Conservation (phyloP, 2,797 vertebrate species). For the Enteromius paludinosus region DNA sequence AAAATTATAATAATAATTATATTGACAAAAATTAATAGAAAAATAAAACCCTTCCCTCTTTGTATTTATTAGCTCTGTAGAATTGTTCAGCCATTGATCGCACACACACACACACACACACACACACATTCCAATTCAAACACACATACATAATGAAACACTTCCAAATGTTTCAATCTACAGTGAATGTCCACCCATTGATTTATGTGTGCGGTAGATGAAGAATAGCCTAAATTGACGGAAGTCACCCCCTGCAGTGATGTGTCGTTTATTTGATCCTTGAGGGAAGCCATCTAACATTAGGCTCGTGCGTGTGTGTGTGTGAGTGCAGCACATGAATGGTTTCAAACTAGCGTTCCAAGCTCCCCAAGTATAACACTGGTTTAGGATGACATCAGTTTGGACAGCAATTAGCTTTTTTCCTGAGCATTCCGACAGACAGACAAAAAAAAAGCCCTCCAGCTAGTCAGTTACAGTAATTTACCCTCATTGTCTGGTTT, state of each 20-base stretch:
- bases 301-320: not conserved
- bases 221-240: not conserved
- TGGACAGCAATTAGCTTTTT: slow-evolving; percentile 33
- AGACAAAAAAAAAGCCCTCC: slow-evolving; percentile 33
- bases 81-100: not conserved
- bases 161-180: not conserved
- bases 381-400: slow-evolving; percentile 13
- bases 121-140: not conserved
- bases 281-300: slow-evolving; percentile 13
- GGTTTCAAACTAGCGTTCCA: slow-evolving; percentile 11
- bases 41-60: not conserved
- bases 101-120: not conserved
- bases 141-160: not conserved
- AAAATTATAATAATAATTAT: no score
- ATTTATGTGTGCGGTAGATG: slow-evolving; percentile 14
- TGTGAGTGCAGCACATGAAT: not conserved
- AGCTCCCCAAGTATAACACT: slow-evolving; percentile 7
- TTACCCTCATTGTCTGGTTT: slow-evolving; percentile 41
- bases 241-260: slow-evolving; percentile 6
- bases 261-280: slow-evolving; percentile 13
- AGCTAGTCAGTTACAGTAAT: slow-evolving; percentile 52
- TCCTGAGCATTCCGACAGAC: not conserved
- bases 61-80: slow-evolving; percentile 8
- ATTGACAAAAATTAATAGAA: not conserved
- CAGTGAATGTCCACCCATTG: not conserved